Conservation (phyloP, 2,888 invertebrate genomes). For the Meloe dianella region DNA sequence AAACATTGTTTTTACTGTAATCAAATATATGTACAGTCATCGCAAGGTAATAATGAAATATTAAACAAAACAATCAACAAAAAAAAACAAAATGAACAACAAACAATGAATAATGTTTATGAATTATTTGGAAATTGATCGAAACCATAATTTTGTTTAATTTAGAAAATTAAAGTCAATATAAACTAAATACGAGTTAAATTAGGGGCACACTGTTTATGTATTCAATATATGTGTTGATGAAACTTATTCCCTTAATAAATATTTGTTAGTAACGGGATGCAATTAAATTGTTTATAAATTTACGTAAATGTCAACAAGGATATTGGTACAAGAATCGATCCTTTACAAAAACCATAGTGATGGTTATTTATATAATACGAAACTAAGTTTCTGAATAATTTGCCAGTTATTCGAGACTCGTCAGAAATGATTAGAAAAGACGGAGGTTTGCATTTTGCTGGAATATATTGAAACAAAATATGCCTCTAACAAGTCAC, state of each 20-base stretch:
- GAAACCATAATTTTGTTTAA: slow-evolving; percentile 2
- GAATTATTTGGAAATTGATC: neutral
- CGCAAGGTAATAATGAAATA: neutral
- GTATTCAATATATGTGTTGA: neutral
- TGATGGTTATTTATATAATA: neutral
- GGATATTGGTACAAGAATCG: slow-evolving; percentile 1
- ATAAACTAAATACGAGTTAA: neutral
- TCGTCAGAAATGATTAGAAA: neutral
- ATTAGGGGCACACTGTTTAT: neutral
- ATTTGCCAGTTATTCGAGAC: neutral
- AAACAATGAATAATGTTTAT: neutral
- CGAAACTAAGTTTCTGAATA: neutral
- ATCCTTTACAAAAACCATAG: neutral
- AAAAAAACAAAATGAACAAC: neutral
- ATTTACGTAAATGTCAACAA: slow-evolving; percentile 3
- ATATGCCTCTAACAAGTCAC: too few relatives aligned
- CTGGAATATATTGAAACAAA: too few relatives aligned
- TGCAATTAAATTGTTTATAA: slow-evolving; percentile 11
- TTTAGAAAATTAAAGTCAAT: slow-evolving; percentile 5
- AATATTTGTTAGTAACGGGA: neutral
- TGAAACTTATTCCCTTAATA: slow-evolving; percentile 6
- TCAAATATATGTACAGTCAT: neutral
- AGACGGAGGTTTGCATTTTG: too few relatives aligned
- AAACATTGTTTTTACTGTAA: neutral
- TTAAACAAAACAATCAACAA: neutral